Base-by-base conservation (phyloP, 1,140 invertebrate species). In the Conopomorpha cramerella region DNA sequence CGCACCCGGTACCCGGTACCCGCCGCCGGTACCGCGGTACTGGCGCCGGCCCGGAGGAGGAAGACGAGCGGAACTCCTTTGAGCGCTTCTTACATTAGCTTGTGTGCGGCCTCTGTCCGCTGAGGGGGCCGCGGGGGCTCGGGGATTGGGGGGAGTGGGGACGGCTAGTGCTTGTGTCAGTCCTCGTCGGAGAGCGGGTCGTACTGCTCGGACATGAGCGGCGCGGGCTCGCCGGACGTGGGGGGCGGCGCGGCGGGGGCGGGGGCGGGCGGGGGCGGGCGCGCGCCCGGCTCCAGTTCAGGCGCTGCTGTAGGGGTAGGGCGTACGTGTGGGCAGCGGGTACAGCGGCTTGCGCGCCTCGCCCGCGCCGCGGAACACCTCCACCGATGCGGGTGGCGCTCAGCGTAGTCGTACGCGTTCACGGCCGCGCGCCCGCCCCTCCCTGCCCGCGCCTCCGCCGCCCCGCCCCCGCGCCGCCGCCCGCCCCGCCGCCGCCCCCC, bases 101-200 rank as follows among this genome's bases (percentile, higher is more conserved):
- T n/a, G n/a, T n/a, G n/a, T n/a, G n/a, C 19, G 19, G 4, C 19
- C 19, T 10, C 19, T 4, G 19, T 23, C 19, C 4, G 84, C 8
- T 87, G 79, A 11, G 88, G 84, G 39, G 90, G 60, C 33, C 91
- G 62, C 2, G 89, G 88, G 47, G 87, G 85, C n/a, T 86, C 31
- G 83, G 85, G 30, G 82, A 70, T 35, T 43, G 46, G 38, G 46
- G 49, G 33, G 39, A 43, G 30, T 37, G 35, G 14, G 45, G 36
- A 39, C 44, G 46, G 39, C 42, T 41, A 45, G 43, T 40, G 45
- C 50, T 36, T 39, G 28, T 38, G 66, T 76, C 70, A 93, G 81
- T 93, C 91, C 77, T 93, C 91, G 76, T 93, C 91, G 36, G 89
- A 92, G 1, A 93, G 80, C 13, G 90, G 88, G 70, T 93, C 91